These are phyloP conservation scores for Hepsetus odoe DNA, from an alignment of 2,113 vertebrate species.

Conservation along the genomic window DNA sequence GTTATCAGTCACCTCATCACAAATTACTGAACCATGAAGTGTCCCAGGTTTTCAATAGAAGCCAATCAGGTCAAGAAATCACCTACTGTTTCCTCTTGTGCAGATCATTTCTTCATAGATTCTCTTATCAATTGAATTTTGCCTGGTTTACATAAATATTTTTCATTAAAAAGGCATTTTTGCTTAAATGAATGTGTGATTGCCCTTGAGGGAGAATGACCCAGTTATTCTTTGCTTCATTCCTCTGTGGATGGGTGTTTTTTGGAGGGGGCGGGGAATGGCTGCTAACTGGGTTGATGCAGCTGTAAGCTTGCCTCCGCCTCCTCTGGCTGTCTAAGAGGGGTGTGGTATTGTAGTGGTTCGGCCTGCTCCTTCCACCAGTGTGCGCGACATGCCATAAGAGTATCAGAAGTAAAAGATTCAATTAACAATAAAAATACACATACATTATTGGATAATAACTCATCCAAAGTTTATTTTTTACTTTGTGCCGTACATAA, in stretches of 20 bases:
- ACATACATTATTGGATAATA: too few species aligned
- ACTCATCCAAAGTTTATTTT: too few species aligned
- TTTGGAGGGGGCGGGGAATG: background rate
- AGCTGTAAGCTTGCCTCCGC: conserved; percentile 11
- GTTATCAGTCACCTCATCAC: background rate
- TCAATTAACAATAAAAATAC: background rate
- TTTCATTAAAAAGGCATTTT: conserved; percentile 16
- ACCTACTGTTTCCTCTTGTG: background rate
- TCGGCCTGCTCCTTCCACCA: background rate
- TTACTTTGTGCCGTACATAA: background rate
- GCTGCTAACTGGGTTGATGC: background rate
- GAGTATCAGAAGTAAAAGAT: background rate
- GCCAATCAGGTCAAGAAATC: background rate
- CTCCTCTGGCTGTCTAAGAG: background rate
- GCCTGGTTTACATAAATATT: conserved; percentile 6
- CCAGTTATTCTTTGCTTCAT: conserved; percentile 41
- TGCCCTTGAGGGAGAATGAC: conserved; percentile 30
- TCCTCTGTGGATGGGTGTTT: conserved; percentile 7
- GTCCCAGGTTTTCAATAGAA: background rate
- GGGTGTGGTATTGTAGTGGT: background rate
- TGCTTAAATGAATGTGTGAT: conserved; percentile 10
- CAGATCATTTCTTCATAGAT: too few species aligned
- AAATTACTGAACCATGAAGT: background rate
- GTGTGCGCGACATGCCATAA: background rate
- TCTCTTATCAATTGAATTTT: background rate